Conservation (phyloP, 2,888 invertebrate species). For the Cordylochernes scorpioides region DNA sequence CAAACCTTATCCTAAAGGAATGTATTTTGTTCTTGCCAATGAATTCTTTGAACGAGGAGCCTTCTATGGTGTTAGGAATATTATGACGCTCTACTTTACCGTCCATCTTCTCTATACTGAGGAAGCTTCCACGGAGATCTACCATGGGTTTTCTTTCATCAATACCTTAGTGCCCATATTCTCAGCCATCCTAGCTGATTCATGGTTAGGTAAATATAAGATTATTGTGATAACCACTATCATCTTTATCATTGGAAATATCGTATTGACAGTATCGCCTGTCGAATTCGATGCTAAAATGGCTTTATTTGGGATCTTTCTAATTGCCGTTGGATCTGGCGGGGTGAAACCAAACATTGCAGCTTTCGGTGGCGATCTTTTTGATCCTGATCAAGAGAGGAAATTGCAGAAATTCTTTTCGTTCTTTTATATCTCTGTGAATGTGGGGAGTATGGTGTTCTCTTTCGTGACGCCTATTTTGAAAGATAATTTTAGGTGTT, state of each 20-base stretch:
- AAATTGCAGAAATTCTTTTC: slow-evolving; percentile 67
- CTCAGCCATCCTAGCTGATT: slow-evolving; percentile 81
- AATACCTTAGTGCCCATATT: slow-evolving; percentile 65
- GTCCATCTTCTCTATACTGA: slow-evolving; percentile 43
- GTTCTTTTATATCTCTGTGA: slow-evolving; percentile 76
- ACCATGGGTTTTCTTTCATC: slow-evolving; percentile 62
- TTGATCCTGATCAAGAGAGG: slow-evolving; percentile 27
- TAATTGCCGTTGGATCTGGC: slow-evolving; percentile 69
- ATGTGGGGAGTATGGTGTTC: slow-evolving; percentile 57
- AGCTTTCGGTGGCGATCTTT: slow-evolving; percentile 86
- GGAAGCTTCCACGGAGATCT: slow-evolving; percentile 52
- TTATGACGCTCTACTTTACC: slow-evolving; percentile 61
- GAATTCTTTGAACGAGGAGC: too few species aligned
- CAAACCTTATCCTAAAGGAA: too few species aligned
- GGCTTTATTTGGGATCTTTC: slow-evolving; percentile 35
- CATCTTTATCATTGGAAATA: slow-evolving; percentile 15
- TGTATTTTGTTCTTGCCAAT: too few species aligned
- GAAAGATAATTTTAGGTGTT: slow-evolving; percentile 36
- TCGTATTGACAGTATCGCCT: neutral
- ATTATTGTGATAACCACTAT: slow-evolving; percentile 15
- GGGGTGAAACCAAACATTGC: slow-evolving; percentile 88
- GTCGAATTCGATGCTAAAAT: too few species aligned
- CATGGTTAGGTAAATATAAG: slow-evolving; percentile 64
- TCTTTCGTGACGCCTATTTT: slow-evolving; percentile 64
- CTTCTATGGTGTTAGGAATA: too few species aligned